Base-by-base conservation (phyloP, 2,797 vertebrate genomes). In the Sternotherus odoratus region DNA sequence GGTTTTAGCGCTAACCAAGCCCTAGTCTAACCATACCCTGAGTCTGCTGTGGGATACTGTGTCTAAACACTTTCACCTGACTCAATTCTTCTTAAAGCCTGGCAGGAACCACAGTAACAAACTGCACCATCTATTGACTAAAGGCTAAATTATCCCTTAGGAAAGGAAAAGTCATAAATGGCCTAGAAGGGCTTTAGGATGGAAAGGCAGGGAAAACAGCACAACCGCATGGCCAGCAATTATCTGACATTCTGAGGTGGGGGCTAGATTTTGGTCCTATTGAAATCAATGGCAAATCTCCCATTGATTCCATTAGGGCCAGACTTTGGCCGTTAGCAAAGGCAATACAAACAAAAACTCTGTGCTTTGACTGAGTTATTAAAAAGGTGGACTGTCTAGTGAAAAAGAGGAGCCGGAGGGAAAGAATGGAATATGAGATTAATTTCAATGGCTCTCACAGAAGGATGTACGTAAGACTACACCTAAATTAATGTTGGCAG, bases 261-360 rank as follows among this genome's bases (percentile, higher is more conserved):
- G 36, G 30, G 57, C 46, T 11, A 49, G 48, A 77, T 66, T 28
- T 77, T n/a, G 33, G 72, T 21, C 86, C 85, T 81, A 53, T 78
- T 24, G 24, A 94, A 95, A 83, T 51, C 63, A 82, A 30, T 92
- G 54, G 92, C 89, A 96, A 97, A 96, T 86, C 77, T 79, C 81
- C 85, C 88, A 57, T 46, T 60, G 83, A 54, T 75, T 48, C 43
- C 28, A 48, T 46, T 75, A 30, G 13, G 26, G 10, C 17, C 72
- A 95, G 92, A 96, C 96, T 96, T 96, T 95, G 94, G 94, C 94
- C 94, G 30, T 81, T 56, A 95, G 89, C 93, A 80, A 94, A 94
- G 90, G 89, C 84, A 94, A 92, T 63, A 93, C 87, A 80, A 93
- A 83, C 84, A 49, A 39, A 36, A 69, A 36, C 66, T 66, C 30